Conservation (phyloP, 2,888 invertebrate genomes). For the Orchesella flavescens region DNA sequence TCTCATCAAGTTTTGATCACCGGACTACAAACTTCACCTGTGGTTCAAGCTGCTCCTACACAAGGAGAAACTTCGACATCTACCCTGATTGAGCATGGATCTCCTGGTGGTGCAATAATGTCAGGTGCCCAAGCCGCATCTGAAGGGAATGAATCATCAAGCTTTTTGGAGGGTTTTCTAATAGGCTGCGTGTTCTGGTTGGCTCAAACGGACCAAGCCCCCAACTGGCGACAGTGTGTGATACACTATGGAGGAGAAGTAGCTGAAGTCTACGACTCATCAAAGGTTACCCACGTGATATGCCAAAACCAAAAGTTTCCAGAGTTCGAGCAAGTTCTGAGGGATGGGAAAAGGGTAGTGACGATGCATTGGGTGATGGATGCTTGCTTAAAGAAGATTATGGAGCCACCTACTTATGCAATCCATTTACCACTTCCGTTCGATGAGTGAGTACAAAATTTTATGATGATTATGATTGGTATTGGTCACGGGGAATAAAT, state of each 20-base stretch:
- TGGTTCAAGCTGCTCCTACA: too few species aligned
- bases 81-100: conserved; percentile 46
- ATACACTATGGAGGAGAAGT: conserved; percentile 90
- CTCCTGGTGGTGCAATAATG: not conserved
- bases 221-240: conserved; percentile 82
- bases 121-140: too few species aligned
- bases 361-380: conserved; percentile 94
- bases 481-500: too few species aligned
- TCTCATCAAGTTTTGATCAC: conserved; percentile 52
- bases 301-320: conserved; percentile 93
- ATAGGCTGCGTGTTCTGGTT: conserved; percentile 90
- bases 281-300: conserved; percentile 91
- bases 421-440: conserved; percentile 90
- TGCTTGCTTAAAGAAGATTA: conserved; percentile 87
- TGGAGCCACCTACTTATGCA: conserved; percentile 94
- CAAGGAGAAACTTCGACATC: too few species aligned
- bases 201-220: conserved; percentile 73
- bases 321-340: conserved; percentile 86
- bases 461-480: too few species aligned
- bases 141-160: too few species aligned
- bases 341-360: conserved; percentile 83
- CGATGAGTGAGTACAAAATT: conserved; percentile 74
- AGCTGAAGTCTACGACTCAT: conserved; percentile 84
- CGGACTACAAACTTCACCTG: conserved; percentile 37
- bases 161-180: conserved; percentile 82